Percentiles rank a stretch among this genome's conserved stretches.
Conservation (phyloP, 2,797 vertebrate genomes). For the Schizothorax lantsangensis region DNA sequence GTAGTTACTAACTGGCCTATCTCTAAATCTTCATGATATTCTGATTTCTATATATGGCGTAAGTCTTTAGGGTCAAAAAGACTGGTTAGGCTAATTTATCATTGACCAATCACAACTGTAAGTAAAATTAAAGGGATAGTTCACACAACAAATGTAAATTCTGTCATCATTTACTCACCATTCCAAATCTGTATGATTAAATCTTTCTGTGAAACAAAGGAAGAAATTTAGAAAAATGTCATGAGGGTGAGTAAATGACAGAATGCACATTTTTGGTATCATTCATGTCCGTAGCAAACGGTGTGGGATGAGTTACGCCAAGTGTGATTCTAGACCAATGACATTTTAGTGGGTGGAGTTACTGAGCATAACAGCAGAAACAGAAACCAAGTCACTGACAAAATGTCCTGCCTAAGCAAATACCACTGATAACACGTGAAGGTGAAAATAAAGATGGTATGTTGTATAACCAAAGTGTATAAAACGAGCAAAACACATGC, state of each 20-base stretch:
- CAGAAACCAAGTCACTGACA: neutral
- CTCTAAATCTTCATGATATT: neutral
- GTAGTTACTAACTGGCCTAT: neutral
- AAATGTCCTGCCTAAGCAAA: neutral
- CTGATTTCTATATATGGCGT: neutral
- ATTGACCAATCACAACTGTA: neutral
- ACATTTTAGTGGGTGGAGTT: neutral
- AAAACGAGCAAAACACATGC: neutral
- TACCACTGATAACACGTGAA: neutral
- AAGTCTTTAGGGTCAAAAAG: neutral
- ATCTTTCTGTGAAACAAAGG: neutral
- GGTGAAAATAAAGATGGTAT: neutral
- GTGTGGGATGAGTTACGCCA: neutral
- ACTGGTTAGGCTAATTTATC: neutral
- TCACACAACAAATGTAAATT: neutral
- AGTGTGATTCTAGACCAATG: neutral
- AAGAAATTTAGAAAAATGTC: neutral
- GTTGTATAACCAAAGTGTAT: constrained; percentile 1
- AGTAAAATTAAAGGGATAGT: neutral
- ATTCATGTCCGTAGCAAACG: neutral
- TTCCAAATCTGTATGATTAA: neutral
- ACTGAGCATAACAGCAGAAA: neutral
- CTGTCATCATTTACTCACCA: neutral
- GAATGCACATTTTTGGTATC: neutral
- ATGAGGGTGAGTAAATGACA: neutral